Evolutionary conservation across 2,797 vertebrate species (phyloP).

Genomic region (Galago senegalensis): DNA sequence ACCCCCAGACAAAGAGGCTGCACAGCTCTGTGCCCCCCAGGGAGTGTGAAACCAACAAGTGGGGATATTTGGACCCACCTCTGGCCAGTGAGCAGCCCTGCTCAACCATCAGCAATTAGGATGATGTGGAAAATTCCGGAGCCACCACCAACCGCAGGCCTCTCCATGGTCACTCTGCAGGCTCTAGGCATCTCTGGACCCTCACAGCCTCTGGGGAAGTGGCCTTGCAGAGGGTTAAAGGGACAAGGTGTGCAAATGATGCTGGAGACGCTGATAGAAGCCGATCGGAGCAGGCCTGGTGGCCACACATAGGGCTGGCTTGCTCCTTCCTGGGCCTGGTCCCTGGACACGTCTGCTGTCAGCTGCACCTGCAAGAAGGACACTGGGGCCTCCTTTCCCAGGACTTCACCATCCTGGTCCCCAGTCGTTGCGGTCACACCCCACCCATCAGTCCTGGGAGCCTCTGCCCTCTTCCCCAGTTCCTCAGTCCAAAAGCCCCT

Average conservation of each 20-base stretch:
- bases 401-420: neutral
- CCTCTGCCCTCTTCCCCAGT: neutral
- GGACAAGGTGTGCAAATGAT: neutral
- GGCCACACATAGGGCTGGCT: neutral
- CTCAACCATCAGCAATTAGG: too few relatives aligned
- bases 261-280: neutral
- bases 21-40: accelerated
- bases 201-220: neutral
- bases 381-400: neutral
- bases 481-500: neutral
- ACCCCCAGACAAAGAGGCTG: neutral
- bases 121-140: too few relatives aligned
- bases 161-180: neutral
- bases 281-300: neutral
- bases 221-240: neutral
- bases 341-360: too few relatives aligned
- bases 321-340: neutral
- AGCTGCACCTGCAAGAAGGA: neutral
- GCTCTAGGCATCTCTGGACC: neutral
- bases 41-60: too few relatives aligned
- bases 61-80: too few relatives aligned
- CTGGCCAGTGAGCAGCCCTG: too few relatives aligned
- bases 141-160: neutral
- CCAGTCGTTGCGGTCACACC: too few relatives aligned
- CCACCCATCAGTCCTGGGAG: neutral